Evolutionary conservation across 2,888 invertebrate genomes (phyloP).

Genomic region (Himalopsyche tibetana): DNA sequence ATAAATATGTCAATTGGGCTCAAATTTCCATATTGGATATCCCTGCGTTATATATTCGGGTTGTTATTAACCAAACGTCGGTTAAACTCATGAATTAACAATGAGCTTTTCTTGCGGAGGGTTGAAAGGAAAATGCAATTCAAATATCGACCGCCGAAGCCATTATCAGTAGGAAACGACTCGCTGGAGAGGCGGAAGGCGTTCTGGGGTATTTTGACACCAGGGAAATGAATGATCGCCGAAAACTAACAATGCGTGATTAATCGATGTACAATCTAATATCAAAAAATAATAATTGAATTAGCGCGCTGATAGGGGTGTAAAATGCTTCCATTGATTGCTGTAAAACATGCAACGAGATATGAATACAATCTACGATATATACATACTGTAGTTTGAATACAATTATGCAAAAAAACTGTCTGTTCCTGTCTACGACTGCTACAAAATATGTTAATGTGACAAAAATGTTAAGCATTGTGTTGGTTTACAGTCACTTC

Average conservation of each 20-base stretch:
- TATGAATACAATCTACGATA: no score
- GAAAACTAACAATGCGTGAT: not conserved
- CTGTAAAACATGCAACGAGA: not conserved
- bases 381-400: no score
- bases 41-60: slow-evolving; percentile 30
- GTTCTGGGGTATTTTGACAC: slow-evolving; percentile 9
- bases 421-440: no score
- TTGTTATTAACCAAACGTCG: slow-evolving; percentile 34
- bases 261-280: slow-evolving; percentile 11
- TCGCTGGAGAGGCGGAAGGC: slow-evolving; percentile 4
- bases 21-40: slow-evolving; percentile 30
- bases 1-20: slow-evolving; percentile 22
- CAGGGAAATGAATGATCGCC: slow-evolving; percentile 11
- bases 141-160: slow-evolving; percentile 24
- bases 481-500: no score
- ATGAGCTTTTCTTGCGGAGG: slow-evolving; percentile 29
- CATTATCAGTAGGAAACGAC: slow-evolving; percentile 23
- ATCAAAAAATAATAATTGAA: not conserved
- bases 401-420: no score
- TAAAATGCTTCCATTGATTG: not conserved
- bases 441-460: no score
- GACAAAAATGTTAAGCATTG: no score
- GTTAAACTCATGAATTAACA: slow-evolving; percentile 30
- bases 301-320: not conserved
- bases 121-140: slow-evolving; percentile 50